A percentile compares a stretch with the other conserved stretches of the same genome.
Evolutionary conservation across 64 coral and sea anemone genomes (phyloP).

Genomic region (Catalaphyllia jardinei): DNA sequence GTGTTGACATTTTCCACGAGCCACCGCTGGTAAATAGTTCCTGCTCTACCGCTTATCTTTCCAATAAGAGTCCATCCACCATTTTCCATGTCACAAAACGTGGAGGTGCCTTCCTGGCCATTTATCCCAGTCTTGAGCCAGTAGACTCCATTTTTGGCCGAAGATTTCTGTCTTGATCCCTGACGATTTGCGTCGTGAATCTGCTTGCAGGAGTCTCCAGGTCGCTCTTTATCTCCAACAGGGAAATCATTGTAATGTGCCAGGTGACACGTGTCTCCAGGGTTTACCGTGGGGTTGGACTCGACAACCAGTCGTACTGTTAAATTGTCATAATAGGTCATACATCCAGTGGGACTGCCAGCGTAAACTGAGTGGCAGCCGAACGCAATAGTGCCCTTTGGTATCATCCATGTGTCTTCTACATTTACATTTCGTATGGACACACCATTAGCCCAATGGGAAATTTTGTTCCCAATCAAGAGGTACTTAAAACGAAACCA

Average conservation of each 20-base stretch:
- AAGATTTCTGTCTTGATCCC: too few relatives aligned
- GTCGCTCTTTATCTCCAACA: constrained; percentile 29
- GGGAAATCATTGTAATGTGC: background rate
- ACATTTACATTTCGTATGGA: constrained; percentile 61
- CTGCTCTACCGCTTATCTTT: constrained; percentile 70
- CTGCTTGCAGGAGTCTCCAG: constrained; percentile 71
- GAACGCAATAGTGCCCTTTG: constrained; percentile 1
- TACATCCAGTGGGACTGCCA: too few relatives aligned
- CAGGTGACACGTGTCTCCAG: constrained; percentile 33
- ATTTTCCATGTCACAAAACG: constrained; percentile 77
- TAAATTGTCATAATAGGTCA: too few relatives aligned
- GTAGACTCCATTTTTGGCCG: too few relatives aligned
- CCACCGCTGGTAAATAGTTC: constrained; percentile 64
- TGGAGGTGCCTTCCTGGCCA: constrained; percentile 10
- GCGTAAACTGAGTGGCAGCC: too few relatives aligned
- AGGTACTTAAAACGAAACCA: constrained; percentile 80
- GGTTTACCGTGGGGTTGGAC: background rate
- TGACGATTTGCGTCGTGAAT: too few relatives aligned
- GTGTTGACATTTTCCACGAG: constrained; percentile 58
- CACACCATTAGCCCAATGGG: constrained; percentile 63
- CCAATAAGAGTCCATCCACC: constrained; percentile 20
- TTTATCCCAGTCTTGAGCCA: constrained; percentile 29
- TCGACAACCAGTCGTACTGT: background rate
- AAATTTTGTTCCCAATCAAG: constrained; percentile 50
- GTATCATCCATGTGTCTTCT: constrained; percentile 56